These are phyloP conservation scores for Cossypha heuglini DNA, from an alignment of 2,797 vertebrate species.

Conservation along the genomic window DNA sequence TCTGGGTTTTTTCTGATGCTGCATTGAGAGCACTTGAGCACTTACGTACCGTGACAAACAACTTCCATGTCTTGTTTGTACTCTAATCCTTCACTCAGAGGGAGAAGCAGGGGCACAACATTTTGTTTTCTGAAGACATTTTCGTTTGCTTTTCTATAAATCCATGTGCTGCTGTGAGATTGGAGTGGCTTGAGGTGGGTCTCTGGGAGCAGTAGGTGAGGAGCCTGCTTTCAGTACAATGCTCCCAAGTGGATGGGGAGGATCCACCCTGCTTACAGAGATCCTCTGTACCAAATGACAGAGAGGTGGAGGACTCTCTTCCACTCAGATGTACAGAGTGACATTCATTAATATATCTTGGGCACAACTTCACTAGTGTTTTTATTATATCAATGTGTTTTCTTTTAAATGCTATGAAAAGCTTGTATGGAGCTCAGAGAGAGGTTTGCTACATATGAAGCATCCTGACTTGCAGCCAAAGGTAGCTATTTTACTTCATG, in stretches of 20 bases:
- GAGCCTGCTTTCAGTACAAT: fast-evolving
- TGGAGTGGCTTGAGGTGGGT: not conserved
- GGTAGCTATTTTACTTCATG: fast-evolving
- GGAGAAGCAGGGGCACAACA: not conserved
- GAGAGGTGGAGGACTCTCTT: not conserved
- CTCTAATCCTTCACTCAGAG: not conserved
- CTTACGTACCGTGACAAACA: not conserved
- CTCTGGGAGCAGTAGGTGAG: not conserved
- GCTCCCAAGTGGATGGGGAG: not conserved
- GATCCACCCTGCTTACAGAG: not conserved
- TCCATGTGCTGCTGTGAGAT: not conserved
- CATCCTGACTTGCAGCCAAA: not conserved
- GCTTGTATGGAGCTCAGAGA: not conserved
- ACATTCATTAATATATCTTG: not conserved
- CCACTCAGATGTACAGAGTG: not conserved
- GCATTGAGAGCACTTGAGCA: not conserved
- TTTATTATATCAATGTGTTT: not conserved
- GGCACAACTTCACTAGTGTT: not conserved
- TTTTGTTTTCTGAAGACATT: not conserved
- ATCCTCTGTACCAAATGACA: not conserved
- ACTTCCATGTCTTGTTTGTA: not conserved
- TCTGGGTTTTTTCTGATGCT: not conserved
- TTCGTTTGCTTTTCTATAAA: not conserved
- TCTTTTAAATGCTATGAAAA: not conserved
- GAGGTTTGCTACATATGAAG: not conserved